Evolutionary conservation across 2,113 vertebrate species (phyloP).

Genomic region (Chaetura pelagica): DNA sequence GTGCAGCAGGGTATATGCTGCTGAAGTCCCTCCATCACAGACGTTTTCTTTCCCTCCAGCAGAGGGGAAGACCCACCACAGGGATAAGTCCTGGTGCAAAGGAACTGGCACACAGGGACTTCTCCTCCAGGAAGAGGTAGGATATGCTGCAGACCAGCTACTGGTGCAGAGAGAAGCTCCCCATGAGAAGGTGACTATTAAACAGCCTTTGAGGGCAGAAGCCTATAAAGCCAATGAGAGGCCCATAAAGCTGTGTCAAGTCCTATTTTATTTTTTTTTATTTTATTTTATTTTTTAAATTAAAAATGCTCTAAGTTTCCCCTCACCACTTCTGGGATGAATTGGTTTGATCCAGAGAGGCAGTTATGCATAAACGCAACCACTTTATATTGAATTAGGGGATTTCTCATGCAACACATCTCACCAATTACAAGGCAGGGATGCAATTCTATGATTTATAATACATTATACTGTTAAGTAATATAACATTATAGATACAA

Average conservation of each 20-base stretch:
- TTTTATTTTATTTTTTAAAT: background rate
- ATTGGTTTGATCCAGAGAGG: constrained; percentile 77
- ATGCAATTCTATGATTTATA: constrained; percentile 84
- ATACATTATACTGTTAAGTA: constrained; percentile 85
- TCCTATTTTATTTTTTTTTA: constrained; percentile 30
- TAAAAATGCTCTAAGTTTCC: constrained; percentile 74
- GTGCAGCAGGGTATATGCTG: background rate
- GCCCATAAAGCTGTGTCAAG: constrained; percentile 46
- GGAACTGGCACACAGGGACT: fast-evolving
- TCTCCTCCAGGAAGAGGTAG: background rate
- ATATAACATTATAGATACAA: constrained; percentile 86
- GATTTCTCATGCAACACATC: constrained; percentile 79
- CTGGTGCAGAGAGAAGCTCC: background rate
- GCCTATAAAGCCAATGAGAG: constrained; percentile 26
- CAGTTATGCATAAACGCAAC: constrained; percentile 76
- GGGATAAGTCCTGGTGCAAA: background rate
- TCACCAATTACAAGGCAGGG: constrained; percentile 82
- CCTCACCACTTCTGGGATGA: constrained; percentile 65
- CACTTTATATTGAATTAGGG: constrained; percentile 80
- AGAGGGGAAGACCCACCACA: background rate
- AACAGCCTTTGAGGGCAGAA: constrained; percentile 20
- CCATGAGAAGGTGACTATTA: background rate
- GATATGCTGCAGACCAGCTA: background rate
- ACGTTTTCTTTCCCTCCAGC: background rate
- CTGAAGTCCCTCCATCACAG: background rate